Percentiles rank a stretch among this genome's conserved stretches.
Evolutionary conservation across 2,113 vertebrate genomes (phyloP).

Genomic region (Platichthys stellatus): DNA sequence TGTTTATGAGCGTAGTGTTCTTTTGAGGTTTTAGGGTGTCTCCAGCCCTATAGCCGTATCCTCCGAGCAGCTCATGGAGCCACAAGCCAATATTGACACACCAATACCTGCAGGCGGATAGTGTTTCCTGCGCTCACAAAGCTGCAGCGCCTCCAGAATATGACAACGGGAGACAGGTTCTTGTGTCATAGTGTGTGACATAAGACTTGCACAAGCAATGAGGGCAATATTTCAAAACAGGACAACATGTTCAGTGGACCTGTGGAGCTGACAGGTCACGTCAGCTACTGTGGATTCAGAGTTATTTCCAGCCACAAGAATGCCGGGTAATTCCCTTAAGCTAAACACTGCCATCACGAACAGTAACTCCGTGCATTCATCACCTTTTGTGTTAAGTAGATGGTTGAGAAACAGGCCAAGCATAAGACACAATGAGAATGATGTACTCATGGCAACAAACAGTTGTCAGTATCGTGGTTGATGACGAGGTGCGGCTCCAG

Average conservation of each 20-base stretch:
- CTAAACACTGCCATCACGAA: not conserved
- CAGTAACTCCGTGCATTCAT: not conserved
- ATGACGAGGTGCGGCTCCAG: too few relatives aligned
- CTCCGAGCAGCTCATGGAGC: conserved; percentile 42
- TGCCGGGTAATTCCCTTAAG: conserved; percentile 4
- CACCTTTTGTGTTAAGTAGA: not conserved
- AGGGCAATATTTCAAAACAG: conserved; percentile 41
- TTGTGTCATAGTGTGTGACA: conserved; percentile 26
- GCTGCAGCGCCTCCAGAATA: too few relatives aligned
- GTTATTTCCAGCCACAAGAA: conserved; percentile 20
- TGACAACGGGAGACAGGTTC: not conserved
- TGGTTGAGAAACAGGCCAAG: not conserved
- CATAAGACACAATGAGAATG: not conserved
- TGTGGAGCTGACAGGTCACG: not conserved
- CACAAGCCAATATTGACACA: conserved; percentile 73
- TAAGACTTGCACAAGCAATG: conserved; percentile 38
- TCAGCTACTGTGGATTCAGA: not conserved
- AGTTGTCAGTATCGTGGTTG: not conserved
- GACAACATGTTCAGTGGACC: not conserved
- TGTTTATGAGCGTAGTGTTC: conserved; percentile 11
- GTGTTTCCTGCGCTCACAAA: conserved; percentile 1
- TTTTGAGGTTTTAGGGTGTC: not conserved
- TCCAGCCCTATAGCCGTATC: conserved; percentile 20
- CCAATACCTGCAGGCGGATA: conserved; percentile 56
- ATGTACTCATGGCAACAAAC: not conserved